Base-by-base conservation (phyloP, 2,113 vertebrate species). In the Onychostoma macrolepis region DNA sequence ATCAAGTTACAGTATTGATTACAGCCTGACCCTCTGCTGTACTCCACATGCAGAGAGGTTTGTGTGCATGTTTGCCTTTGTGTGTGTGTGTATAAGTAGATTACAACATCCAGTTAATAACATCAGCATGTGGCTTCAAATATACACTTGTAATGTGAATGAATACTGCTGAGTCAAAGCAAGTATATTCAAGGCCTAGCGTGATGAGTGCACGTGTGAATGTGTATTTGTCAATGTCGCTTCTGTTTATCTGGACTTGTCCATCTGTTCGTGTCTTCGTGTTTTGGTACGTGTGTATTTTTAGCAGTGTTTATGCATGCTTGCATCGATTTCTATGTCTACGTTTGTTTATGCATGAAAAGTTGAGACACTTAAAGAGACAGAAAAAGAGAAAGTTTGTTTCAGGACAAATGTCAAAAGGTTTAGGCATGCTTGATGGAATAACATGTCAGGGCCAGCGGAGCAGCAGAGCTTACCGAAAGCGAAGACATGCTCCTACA, bases 1-100 rank as follows among this genome's bases (percentile, higher is more conserved):
- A 94, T 96, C 95, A 85, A 87, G 93, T 96, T 96, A 93, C 95
- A 92, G 93, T 94, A 94, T 96, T 90, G 93, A 93, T 96, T 95
- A 94, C 95, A 93, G 28, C 85, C 88, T 94, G 92, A 94, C 88
- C 92, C 91, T 91, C 83, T 88, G 89, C 83, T 92, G 90, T 90
- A 78, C 92, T 90, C 90, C 65, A 67, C 84, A 78, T 75, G 58
- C 56, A 17, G 58, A 28, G 24, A 63, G 11, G 53, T 36, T 33
- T 81, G 50, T 82, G 79, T 69, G 24, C 74, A 28, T 43, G 69
- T 48, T 30, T 50, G 38, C 19, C n/a, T 67, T 45, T n/a, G n/a
- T 65, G 36, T 69, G 17, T 65, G n/a, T 8, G 53, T 80, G 21
- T 26, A 24, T 45, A 41, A 67, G 63, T 67, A 50, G n/a, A 83